phyloP scores from a whole-genome alignment of 2,888 invertebrate genomes.

The Hylaea fasciaria region DNA sequence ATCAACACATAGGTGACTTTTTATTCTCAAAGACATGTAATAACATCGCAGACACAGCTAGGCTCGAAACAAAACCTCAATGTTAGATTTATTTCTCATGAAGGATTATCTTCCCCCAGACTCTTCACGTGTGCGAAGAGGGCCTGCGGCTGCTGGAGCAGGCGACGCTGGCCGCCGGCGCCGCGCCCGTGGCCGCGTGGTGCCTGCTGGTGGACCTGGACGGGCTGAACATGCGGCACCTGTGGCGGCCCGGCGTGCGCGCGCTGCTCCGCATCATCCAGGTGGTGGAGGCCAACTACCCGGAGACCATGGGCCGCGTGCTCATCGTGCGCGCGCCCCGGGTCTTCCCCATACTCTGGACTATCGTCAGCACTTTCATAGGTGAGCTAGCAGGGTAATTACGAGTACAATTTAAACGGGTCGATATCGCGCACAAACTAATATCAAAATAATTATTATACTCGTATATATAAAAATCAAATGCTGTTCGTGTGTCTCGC shows the following conservation, averaged over 20 bases:
- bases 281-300: conserved; percentile 96
- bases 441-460: too few species aligned
- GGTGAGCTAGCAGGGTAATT: conserved; percentile 80
- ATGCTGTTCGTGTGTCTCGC: too few species aligned
- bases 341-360: conserved; percentile 98
- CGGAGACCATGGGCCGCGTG: conserved; percentile 96
- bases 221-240: conserved; percentile 96
- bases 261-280: conserved; percentile 86
- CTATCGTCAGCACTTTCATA: conserved; percentile 97
- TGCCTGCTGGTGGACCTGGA: conserved; percentile 96
- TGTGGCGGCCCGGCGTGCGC: conserved; percentile 96
- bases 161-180: conserved; percentile 91
- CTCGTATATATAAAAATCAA: too few species aligned
- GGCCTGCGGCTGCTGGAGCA: conserved; percentile 94
- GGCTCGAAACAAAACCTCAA: too few species aligned
- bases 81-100: too few species aligned
- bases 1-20: too few species aligned
- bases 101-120: too few species aligned
- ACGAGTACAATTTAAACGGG: too few species aligned
- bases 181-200: conserved; percentile 95
- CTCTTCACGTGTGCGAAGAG: conserved; percentile 95
- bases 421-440: too few species aligned
- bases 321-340: conserved; percentile 96
- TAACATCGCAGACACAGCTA: too few species aligned
- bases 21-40: too few species aligned